Evolutionary conservation across 1,140 invertebrate species (phyloP).

Genomic region (Spodoptera litura): DNA sequence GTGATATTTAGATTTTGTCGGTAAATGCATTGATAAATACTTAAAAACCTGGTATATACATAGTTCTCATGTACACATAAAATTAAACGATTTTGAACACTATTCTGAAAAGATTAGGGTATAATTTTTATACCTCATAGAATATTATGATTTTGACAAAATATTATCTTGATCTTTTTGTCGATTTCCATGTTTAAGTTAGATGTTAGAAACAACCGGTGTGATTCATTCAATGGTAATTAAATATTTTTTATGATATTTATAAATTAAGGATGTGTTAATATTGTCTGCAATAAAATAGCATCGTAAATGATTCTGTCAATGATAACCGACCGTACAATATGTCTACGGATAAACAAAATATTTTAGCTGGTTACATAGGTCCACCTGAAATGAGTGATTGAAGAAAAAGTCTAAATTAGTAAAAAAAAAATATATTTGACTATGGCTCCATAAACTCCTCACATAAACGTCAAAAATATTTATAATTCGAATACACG

Average conservation of each 20-base stretch:
- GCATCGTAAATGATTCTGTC: not conserved
- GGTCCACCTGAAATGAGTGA: no score
- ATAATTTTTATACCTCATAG: not conserved
- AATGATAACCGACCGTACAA: not conserved
- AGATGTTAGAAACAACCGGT: conserved; percentile 9
- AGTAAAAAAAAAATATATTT: no score
- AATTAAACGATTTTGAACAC: conserved; percentile 4
- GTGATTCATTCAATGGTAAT: conserved; percentile 27
- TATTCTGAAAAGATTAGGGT: not conserved
- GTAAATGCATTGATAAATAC: conserved; percentile 39
- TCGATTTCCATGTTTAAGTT: conserved; percentile 19
- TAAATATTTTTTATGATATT: conserved; percentile 19
- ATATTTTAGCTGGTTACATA: not conserved
- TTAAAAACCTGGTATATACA: conserved; percentile 28
- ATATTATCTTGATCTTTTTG: not conserved
- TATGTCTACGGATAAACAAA: not conserved
- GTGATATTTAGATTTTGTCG: conserved; percentile 48
- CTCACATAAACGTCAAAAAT: not conserved
- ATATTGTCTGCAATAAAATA: conserved; percentile 5
- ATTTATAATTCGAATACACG: not conserved
- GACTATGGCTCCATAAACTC: no score
- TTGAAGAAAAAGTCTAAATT: no score
- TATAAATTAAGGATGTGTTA: conserved; percentile 14
- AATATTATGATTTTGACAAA: conserved; percentile 12
- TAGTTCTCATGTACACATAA: conserved; percentile 6